Base-by-base conservation (phyloP, 2,797 vertebrate genomes). In the Gallinago nigripennis region DNA sequence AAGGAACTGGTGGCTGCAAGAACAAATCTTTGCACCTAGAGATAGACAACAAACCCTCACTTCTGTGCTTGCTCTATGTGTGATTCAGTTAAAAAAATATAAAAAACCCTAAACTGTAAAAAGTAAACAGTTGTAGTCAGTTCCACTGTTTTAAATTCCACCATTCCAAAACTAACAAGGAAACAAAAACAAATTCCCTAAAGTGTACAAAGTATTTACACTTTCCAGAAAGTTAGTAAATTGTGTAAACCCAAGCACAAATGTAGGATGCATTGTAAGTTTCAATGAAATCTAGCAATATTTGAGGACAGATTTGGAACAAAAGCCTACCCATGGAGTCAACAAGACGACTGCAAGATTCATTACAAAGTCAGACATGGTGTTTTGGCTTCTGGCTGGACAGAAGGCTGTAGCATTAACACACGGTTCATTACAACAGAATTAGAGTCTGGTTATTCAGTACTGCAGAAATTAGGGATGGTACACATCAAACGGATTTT, bases 351-450 rank as follows among this genome's bases (percentile, higher is more conserved):
- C 68, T 30, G 90, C 91, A 80, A 94, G 95, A 96, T 95, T 96
- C 96, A 85, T 93, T 58, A 92, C 96, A 91, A 95, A 96, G 97
- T 96, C 96, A 89, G 95, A 80, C 88, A 64, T 58, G 94, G 96
- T 79, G 43, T 43, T 96, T 53, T 96, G 96, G 83, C 94, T 95
- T 86, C 91, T 41, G 91, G 73, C 92, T 45, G 90, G 92, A 80
- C 96, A 81, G 72, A 66, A 92, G 94, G 95, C 97, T 95, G 95
- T 77, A 60, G 73, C 95, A 96, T 93, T 95, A 95, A 68, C 95
- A 45, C 95, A 92, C 9, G 93, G 82, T 84, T 97, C 97, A 96
- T 94, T 96, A 95, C 95, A 95, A 61, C 96, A 57, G 21, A 96
- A 95, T 92, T 56, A 82, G 13, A 88, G 77, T 48, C 92, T 60